Conservation (phyloP, 2,113 vertebrate genomes). For the Carlito syrichta region DNA sequence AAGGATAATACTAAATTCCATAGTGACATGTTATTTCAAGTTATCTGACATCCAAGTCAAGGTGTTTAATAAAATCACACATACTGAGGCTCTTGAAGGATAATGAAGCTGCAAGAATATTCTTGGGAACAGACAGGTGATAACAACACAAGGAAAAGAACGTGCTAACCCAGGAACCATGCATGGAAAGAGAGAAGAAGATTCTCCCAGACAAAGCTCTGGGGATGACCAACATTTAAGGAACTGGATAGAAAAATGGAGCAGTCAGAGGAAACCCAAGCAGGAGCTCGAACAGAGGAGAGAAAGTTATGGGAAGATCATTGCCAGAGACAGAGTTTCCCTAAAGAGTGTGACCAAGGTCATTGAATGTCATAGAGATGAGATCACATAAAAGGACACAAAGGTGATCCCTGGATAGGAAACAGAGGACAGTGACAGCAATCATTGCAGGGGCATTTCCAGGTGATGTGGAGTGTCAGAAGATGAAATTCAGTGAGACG, state of each 20-base stretch:
- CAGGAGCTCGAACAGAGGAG: neutral
- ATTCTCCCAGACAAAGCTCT: neutral
- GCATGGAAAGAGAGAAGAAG: rapidly evolving
- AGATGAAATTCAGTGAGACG: neutral
- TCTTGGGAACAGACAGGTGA: neutral
- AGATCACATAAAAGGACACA: neutral
- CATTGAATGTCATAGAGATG: neutral
- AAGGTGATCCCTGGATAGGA: rapidly evolving
- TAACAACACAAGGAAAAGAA: neutral
- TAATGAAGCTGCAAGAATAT: too few relatives aligned
- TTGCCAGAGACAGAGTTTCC: neutral
- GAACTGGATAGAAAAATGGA: rapidly evolving
- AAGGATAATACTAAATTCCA: neutral
- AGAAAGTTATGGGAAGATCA: rapidly evolving
- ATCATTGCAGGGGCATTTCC: rapidly evolving
- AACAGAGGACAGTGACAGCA: rapidly evolving
- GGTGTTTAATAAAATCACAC: neutral
- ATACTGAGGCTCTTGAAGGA: neutral
- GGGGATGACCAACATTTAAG: too few relatives aligned
- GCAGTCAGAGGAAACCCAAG: rapidly evolving
- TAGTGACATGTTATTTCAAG: neutral
- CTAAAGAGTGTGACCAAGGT: neutral
- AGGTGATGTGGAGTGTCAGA: rapidly evolving
- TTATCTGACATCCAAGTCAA: neutral
- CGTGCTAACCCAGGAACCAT: neutral